Evolutionary conservation across 2,888 invertebrate species (phyloP).

Genomic region (Dryobotodes eremita): DNA sequence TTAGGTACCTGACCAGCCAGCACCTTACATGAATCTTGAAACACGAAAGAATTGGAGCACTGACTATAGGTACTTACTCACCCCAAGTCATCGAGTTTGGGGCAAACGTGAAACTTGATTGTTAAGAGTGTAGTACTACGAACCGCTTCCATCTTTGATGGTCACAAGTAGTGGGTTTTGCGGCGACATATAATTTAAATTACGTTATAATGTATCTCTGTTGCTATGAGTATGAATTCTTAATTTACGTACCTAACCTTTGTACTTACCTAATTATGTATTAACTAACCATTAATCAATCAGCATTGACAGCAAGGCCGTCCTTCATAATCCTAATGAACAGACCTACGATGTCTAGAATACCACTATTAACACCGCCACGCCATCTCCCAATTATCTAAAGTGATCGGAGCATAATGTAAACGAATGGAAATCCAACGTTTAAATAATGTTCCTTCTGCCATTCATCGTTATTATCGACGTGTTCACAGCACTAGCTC

Average conservation of each 20-base stretch:
- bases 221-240: background rate
- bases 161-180: background rate
- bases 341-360: background rate
- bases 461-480: constrained; percentile 33
- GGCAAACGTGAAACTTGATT: no score
- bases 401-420: constrained; percentile 10
- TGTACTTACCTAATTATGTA: background rate
- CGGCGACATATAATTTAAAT: background rate
- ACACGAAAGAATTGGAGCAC: background rate
- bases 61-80: background rate
- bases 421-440: constrained; percentile 23
- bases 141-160: background rate
- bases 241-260: background rate
- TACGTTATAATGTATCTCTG: background rate
- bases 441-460: constrained; percentile 8
- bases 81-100: no score
- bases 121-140: background rate
- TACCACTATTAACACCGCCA: background rate
- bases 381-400: constrained; percentile 1
- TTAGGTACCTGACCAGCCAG: background rate
- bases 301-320: constrained; percentile 2
- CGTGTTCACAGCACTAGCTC: constrained; percentile 30
- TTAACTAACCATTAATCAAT: constrained; percentile 4
- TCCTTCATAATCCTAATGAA: constrained; percentile 1
- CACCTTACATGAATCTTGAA: background rate